Evolutionary conservation across 1,140 invertebrate species (phyloP).

Genomic region (Gonatopus flavifemur): DNA sequence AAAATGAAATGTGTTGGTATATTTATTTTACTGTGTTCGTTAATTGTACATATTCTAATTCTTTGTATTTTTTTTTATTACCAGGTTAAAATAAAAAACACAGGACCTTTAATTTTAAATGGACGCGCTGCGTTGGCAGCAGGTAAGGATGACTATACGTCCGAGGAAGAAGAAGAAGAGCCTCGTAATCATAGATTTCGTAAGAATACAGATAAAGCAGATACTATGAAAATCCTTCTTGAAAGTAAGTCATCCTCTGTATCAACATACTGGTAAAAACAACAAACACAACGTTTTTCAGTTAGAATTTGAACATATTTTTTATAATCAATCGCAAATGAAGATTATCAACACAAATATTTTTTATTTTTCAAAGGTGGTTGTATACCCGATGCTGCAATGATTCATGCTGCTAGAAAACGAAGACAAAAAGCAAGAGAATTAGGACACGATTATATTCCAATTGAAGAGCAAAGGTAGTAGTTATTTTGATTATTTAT

Average conservation of each 20-base stretch:
- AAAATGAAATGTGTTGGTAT: too few species aligned
- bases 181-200: slow-evolving; percentile 61
- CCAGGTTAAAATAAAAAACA: slow-evolving; percentile 63
- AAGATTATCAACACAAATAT: too few species aligned
- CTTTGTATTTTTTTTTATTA: slow-evolving; percentile 19
- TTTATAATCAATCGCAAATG: too few species aligned
- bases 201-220: slow-evolving; percentile 59
- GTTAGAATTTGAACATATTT: too few species aligned
- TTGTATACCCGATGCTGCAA: slow-evolving; percentile 91
- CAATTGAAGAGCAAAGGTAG: slow-evolving; percentile 68
- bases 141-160: slow-evolving; percentile 74
- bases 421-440: slow-evolving; percentile 84
- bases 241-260: slow-evolving; percentile 73
- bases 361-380: slow-evolving; percentile 68
- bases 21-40: too few species aligned
- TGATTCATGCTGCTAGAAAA: slow-evolving; percentile 94
- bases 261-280: too few species aligned
- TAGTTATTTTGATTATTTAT: slow-evolving; percentile 8
- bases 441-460: slow-evolving; percentile 75
- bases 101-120: slow-evolving; percentile 68
- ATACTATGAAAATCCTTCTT: slow-evolving; percentile 70
- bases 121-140: slow-evolving; percentile 78
- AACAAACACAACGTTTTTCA: too few species aligned
- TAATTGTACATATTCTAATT: neutral
- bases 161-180: slow-evolving; percentile 66